These are phyloP conservation scores for Harpalus rufipes DNA, from an alignment of 2,888 invertebrate species.

Conservation along the genomic window DNA sequence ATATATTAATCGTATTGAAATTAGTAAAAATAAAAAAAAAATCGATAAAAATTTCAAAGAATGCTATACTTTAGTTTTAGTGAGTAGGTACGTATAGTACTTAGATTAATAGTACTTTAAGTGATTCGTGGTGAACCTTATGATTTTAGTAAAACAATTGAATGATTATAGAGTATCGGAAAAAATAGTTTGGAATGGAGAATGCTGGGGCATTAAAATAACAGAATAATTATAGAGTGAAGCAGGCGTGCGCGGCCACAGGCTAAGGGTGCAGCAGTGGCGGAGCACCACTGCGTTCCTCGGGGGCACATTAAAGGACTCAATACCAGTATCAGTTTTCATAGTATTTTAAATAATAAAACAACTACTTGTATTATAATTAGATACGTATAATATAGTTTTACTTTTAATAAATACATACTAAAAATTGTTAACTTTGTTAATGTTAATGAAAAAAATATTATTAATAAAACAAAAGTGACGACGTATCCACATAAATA, in stretches of 20 bases:
- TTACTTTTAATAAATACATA: too few species aligned
- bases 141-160: slow-evolving; percentile 67
- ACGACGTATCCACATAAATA: too few species aligned
- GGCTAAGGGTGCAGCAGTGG: slow-evolving; percentile 62
- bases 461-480: too few species aligned
- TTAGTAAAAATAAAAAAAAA: too few species aligned
- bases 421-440: too few species aligned
- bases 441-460: too few species aligned
- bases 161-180: slow-evolving; percentile 64
- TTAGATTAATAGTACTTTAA: slow-evolving; percentile 65
- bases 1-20: too few species aligned
- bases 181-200: slow-evolving; percentile 64
- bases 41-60: background rate
- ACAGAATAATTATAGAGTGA: slow-evolving; percentile 65
- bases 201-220: slow-evolving; percentile 63
- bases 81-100: slow-evolving; percentile 6
- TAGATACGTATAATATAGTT: too few species aligned
- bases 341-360: background rate
- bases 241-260: slow-evolving; percentile 52
- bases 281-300: slow-evolving; percentile 1
- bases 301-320: slow-evolving; percentile 31
- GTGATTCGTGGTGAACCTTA: slow-evolving; percentile 65
- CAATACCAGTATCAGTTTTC: background rate
- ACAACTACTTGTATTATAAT: too few species aligned
- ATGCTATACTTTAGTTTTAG: slow-evolving; percentile 10